Evolutionary conservation across 2,888 invertebrate species (phyloP).

Genomic region (Galerucella pusilla): DNA sequence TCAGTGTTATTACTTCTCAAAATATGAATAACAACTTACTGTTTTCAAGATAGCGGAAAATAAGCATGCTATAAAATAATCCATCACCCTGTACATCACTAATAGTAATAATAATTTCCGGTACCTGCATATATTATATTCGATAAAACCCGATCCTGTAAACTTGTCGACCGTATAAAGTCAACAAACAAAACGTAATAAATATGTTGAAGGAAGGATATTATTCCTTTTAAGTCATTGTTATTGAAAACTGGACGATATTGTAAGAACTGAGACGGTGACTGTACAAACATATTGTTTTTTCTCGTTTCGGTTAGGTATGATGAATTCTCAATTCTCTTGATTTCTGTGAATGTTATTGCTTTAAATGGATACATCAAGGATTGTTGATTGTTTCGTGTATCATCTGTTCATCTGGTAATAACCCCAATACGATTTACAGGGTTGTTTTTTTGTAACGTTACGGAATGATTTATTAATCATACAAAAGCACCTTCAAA

Average conservation of each 20-base stretch:
- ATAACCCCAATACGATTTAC: slow-evolving; percentile 6
- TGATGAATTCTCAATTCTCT: slow-evolving; percentile 44
- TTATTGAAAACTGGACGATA: slow-evolving; percentile 50
- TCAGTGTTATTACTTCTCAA: too few species aligned
- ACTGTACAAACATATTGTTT: slow-evolving; percentile 42
- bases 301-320: slow-evolving; percentile 46
- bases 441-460: neutral
- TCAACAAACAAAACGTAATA: slow-evolving; percentile 41
- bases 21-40: too few species aligned
- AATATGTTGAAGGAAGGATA: slow-evolving; percentile 51
- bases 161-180: slow-evolving; percentile 29
- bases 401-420: slow-evolving; percentile 10
- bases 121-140: neutral
- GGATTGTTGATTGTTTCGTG: slow-evolving; percentile 40
- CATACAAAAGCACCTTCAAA: too few species aligned
- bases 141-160: slow-evolving; percentile 39
- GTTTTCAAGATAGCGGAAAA: too few species aligned
- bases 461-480: neutral
- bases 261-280: slow-evolving; percentile 26
- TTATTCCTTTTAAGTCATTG: slow-evolving; percentile 51
- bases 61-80: neutral
- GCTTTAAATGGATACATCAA: slow-evolving; percentile 44
- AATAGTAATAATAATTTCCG: slow-evolving; percentile 16
- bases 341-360: slow-evolving; percentile 35
- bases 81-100: slow-evolving; percentile 1